phyloP scores from a whole-genome alignment of 2,113 vertebrate species.

The Notarius lentiginosus region DNA sequence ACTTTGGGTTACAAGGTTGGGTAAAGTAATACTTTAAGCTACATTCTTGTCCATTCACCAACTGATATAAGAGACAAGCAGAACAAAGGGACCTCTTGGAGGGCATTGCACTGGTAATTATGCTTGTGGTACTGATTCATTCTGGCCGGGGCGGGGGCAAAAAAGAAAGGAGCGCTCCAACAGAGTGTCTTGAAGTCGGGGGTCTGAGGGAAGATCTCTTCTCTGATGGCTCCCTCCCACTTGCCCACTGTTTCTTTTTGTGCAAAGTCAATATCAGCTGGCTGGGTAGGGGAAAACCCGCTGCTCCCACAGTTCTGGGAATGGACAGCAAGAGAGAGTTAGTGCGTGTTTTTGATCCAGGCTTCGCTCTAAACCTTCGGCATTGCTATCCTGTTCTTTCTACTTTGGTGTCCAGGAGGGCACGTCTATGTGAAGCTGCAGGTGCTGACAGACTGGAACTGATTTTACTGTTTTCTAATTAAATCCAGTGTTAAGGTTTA shows the following conservation, averaged over 20 bases:
- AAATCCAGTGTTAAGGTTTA: constrained; percentile 9
- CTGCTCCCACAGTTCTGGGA: constrained; percentile 14
- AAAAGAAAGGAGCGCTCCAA: neutral
- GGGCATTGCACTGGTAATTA: neutral
- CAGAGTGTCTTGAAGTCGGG: neutral
- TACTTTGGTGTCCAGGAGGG: constrained; percentile 1
- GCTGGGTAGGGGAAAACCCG: neutral
- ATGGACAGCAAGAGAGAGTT: neutral
- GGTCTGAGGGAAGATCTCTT: neutral
- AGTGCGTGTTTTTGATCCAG: neutral
- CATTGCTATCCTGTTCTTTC: neutral
- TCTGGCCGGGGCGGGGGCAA: neutral
- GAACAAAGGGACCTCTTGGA: neutral
- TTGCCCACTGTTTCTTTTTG: neutral
- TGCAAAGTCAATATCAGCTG: neutral
- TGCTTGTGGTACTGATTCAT: neutral
- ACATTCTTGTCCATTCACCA: neutral
- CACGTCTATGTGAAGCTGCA: neutral
- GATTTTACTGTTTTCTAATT: constrained; percentile 32
- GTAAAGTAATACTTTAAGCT: constrained; percentile 1
- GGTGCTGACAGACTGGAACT: constrained; percentile 33
- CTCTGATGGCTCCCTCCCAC: neutral
- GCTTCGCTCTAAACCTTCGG: neutral
- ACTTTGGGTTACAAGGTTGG: neutral
- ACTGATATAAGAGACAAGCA: neutral